phyloP scores from a whole-genome alignment of 2,797 vertebrate species.

The Onychomys leucogaster region DNA sequence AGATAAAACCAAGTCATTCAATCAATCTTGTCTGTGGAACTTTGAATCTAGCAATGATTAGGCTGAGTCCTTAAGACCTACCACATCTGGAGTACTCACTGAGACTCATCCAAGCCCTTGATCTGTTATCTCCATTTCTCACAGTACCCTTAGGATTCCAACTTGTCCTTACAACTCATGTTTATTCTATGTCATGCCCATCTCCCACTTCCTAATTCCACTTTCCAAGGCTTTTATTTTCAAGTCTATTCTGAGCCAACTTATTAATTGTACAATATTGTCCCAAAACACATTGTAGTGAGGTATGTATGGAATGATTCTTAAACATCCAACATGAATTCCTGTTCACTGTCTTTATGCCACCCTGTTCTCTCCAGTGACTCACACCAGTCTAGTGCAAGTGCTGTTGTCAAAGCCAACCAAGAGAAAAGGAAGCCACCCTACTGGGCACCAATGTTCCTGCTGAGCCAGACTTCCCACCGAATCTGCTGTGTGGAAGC shows the following conservation, averaged over 20 bases:
- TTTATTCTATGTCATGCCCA: not conserved
- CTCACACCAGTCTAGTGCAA: not conserved
- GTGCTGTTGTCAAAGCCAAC: not conserved
- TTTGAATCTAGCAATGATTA: conserved; percentile 18
- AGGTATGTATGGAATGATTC: not conserved
- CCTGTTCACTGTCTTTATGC: not conserved
- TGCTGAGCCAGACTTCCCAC: not conserved
- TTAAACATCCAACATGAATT: not conserved
- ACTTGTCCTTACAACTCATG: not conserved
- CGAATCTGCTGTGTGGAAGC: not conserved
- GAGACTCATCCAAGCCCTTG: not conserved
- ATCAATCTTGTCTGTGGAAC: not conserved
- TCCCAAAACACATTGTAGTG: not conserved
- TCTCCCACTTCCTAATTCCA: not conserved
- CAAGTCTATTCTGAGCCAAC: not conserved
- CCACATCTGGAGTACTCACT: not conserved
- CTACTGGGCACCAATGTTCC: not conserved
- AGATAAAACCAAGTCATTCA: conserved; percentile 27
- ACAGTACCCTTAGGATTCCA: not conserved
- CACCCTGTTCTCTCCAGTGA: not conserved
- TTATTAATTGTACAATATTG: not conserved
- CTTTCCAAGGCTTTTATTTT: conserved; percentile 34
- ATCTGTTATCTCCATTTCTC: not conserved
- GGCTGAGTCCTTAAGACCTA: not conserved
- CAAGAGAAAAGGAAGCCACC: not conserved